phyloP scores from a whole-genome alignment of 2,113 vertebrate genomes.

The Carlito syrichta region DNA sequence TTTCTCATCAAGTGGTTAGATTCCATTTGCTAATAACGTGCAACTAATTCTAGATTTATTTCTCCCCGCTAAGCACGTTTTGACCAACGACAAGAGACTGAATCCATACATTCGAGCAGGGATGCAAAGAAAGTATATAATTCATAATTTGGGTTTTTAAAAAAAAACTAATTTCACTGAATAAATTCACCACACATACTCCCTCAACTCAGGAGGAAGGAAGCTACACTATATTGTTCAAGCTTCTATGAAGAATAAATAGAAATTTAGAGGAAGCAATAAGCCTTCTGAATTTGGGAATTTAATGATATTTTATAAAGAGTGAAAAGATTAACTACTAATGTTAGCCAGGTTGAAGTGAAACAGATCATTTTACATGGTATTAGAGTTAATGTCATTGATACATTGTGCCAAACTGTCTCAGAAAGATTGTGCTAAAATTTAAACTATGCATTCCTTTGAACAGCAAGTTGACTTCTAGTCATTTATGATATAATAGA shows the following conservation, averaged over 20 bases:
- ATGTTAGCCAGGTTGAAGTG: neutral
- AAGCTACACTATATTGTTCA: neutral
- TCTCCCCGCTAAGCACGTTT: neutral
- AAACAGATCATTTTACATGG: neutral
- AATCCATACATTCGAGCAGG: neutral
- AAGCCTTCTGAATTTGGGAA: neutral
- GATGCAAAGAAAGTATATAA: neutral
- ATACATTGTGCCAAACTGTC: neutral
- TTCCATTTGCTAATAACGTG: neutral
- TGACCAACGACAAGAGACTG: neutral
- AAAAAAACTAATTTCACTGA: neutral
- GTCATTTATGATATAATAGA: neutral
- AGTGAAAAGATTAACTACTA: neutral
- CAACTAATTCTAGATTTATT: neutral
- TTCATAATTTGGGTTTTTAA: neutral
- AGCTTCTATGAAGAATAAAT: neutral
- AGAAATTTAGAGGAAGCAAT: neutral
- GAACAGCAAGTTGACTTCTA: neutral
- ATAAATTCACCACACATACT: neutral
- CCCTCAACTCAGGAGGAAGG: neutral
- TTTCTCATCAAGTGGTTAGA: neutral
- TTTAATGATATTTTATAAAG: neutral
- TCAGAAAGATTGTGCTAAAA: neutral
- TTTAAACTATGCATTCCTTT: neutral
- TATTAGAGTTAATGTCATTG: neutral